phyloP scores from a whole-genome alignment of 35 echinoderm and acorn worm species.

The Acanthaster planci region DNA sequence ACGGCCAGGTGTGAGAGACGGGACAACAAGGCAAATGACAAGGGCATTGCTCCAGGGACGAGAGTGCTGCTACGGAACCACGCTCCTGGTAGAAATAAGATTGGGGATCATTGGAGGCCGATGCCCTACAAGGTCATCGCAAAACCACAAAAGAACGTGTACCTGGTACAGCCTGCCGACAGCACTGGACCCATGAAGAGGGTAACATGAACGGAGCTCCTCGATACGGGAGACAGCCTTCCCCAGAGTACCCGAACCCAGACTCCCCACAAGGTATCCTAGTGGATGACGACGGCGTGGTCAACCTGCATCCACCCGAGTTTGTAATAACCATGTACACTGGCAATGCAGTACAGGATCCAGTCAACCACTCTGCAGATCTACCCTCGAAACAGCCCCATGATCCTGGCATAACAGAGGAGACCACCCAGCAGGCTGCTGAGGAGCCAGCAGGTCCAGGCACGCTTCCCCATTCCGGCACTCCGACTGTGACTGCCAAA shows the following conservation, averaged over 20 bases:
- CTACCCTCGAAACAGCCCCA: too few relatives aligned
- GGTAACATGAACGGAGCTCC: conserved; percentile 48
- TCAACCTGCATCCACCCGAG: too few relatives aligned
- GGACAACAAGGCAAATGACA: conserved; percentile 34
- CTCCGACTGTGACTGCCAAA: too few relatives aligned
- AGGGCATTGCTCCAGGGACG: conserved; percentile 45
- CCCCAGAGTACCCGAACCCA: background rate
- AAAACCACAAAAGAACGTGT: conserved; percentile 18
- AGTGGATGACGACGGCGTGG: too few relatives aligned
- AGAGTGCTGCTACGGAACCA: conserved; percentile 46
- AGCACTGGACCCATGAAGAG: conserved; percentile 48
- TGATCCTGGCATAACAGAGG: too few relatives aligned
- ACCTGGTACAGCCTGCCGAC: conserved; percentile 25
- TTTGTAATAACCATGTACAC: too few relatives aligned
- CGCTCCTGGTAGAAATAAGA: conserved; percentile 45
- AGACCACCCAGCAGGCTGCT: too few relatives aligned
- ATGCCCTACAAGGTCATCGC: conserved; percentile 29
- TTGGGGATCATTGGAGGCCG: conserved; percentile 62
- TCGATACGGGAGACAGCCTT: background rate
- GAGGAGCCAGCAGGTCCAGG: too few relatives aligned
- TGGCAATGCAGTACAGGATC: too few relatives aligned
- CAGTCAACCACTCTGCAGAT: too few relatives aligned
- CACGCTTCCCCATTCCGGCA: too few relatives aligned
- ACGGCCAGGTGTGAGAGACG: conserved; percentile 18
- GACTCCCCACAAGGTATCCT: too few relatives aligned